Percentiles rank a stretch among this genome's conserved stretches.
Conservation (phyloP, 2,888 invertebrate genomes). For the Ametastegia equiseti region DNA sequence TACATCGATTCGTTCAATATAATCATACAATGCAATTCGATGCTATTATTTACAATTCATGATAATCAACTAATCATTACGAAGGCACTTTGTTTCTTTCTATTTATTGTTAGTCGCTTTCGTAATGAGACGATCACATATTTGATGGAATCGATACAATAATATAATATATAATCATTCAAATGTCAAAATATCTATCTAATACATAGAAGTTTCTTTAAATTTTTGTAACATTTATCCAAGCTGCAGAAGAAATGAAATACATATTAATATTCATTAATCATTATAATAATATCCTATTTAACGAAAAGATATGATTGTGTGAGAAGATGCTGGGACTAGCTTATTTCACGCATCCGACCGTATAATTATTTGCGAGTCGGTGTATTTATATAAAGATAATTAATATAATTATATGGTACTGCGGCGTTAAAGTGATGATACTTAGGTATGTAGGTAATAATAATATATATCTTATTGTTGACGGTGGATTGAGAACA, state of each 20-base stretch:
- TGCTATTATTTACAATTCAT: conserved; percentile 4
- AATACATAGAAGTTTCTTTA: background rate
- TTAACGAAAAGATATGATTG: background rate
- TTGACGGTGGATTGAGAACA: background rate
- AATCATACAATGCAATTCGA: background rate
- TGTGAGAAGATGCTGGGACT: conserved; percentile 8
- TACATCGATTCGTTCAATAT: background rate
- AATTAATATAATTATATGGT: too few species aligned
- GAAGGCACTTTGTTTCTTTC: background rate
- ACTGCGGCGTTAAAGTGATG: background rate
- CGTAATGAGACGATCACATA: background rate
- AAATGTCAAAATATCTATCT: background rate
- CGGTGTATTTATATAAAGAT: too few species aligned
- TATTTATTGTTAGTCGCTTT: background rate
- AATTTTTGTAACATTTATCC: background rate
- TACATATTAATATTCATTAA: background rate
- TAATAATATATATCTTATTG: background rate
- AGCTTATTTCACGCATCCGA: background rate
- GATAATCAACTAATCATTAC: background rate
- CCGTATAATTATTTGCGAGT: background rate
- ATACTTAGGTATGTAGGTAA: background rate
- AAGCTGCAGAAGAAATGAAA: background rate
- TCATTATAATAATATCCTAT: too few species aligned
- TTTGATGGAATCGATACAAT: background rate
- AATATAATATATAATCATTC: background rate